phyloP scores from a whole-genome alignment of 2,113 vertebrate genomes.

The Rhagologus leucostigma region DNA sequence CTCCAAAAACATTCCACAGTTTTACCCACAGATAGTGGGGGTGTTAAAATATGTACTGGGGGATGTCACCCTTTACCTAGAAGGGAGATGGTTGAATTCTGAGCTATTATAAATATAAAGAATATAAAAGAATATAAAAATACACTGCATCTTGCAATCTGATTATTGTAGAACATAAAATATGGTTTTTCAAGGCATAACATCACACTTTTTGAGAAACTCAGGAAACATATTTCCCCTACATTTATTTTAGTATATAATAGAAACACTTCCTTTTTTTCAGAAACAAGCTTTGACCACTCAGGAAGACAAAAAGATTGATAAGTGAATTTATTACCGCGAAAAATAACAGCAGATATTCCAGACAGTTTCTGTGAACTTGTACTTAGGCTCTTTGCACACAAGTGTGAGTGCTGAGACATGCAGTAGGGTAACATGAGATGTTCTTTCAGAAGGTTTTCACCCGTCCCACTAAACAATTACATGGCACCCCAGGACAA shows the following conservation, averaged over 20 bases:
- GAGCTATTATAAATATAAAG: neutral
- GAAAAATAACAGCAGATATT: neutral
- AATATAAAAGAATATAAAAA: neutral
- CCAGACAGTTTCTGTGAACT: neutral
- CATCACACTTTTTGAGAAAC: neutral
- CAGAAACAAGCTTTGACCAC: neutral
- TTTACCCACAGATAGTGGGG: neutral
- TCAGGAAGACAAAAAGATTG: neutral
- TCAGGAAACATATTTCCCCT: neutral
- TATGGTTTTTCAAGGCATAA: neutral
- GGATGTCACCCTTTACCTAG: neutral
- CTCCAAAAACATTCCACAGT: neutral
- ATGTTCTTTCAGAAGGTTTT: neutral
- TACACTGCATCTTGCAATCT: neutral
- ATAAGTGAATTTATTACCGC: neutral
- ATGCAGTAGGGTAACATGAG: neutral
- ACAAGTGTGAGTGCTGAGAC: neutral
- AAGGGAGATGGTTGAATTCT: neutral
- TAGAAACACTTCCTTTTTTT: neutral
- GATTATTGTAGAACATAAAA: neutral
- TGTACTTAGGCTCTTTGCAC: accelerated
- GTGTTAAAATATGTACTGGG: neutral
- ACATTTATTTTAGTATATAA: neutral
- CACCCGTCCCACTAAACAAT: neutral
- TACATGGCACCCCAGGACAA: accelerated